phyloP scores from a whole-genome alignment of 2,888 invertebrate genomes.

The Muscina levida region DNA sequence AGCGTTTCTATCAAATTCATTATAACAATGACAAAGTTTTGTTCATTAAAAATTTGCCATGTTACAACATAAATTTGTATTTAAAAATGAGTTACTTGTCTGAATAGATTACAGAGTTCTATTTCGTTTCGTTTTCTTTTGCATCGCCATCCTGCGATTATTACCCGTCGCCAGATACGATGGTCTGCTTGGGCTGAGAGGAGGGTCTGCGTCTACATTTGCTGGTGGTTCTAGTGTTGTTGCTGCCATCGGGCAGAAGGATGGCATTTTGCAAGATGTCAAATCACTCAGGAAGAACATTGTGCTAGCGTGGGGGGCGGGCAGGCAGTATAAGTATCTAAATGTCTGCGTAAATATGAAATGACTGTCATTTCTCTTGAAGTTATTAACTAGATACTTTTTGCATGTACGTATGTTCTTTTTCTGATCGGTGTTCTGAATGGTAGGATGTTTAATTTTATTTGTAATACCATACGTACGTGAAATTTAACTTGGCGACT shows the following conservation, averaged over 20 bases:
- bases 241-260: not conserved
- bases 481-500: slow-evolving; percentile 22
- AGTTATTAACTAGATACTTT: slow-evolving; percentile 59
- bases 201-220: slow-evolving; percentile 7
- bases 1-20: slow-evolving; percentile 51
- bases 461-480: not conserved
- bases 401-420: slow-evolving; percentile 16
- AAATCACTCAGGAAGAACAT: not conserved
- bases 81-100: slow-evolving; percentile 75
- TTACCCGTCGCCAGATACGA: slow-evolving; percentile 15
- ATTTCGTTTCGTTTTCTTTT: slow-evolving; percentile 26
- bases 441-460: slow-evolving; percentile 12
- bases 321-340: slow-evolving; percentile 43
- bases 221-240: slow-evolving; percentile 43
- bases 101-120: slow-evolving; percentile 57
- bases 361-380: slow-evolving; percentile 66
- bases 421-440: not conserved
- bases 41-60: slow-evolving; percentile 67
- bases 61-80: slow-evolving; percentile 77
- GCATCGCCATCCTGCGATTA: slow-evolving; percentile 13
- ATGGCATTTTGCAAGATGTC: slow-evolving; percentile 23
- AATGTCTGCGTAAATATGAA: slow-evolving; percentile 57
- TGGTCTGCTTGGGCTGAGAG: not conserved
- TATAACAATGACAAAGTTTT: slow-evolving; percentile 66
- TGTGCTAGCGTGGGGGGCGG: not conserved